phyloP scores from a whole-genome alignment of 2,888 invertebrate species.

The Drosophila anomelani region DNA sequence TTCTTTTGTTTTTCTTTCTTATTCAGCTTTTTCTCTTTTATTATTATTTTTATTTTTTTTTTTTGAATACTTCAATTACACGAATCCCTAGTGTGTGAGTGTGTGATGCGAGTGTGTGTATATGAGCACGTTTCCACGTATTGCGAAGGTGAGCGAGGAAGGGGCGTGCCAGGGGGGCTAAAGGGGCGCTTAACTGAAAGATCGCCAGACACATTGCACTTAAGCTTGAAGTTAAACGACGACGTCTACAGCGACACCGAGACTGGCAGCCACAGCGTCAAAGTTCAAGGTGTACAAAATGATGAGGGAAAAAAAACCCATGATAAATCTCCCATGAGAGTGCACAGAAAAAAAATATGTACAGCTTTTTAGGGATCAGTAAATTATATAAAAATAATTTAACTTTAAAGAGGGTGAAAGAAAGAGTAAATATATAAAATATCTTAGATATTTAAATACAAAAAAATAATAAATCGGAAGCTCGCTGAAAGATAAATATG shows the following conservation, averaged over 20 bases:
- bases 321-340: slow-evolving; percentile 57
- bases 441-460: no score
- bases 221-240: slow-evolving; percentile 25
- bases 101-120: slow-evolving; percentile 9
- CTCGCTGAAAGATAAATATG: background rate
- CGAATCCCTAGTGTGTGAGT: slow-evolving; percentile 1
- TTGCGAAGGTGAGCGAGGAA: slow-evolving; percentile 19
- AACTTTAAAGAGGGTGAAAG: no score
- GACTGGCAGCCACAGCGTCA: slow-evolving; percentile 59
- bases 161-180: slow-evolving; percentile 26
- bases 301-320: slow-evolving; percentile 24
- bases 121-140: slow-evolving; percentile 42
- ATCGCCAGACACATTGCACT: slow-evolving; percentile 43
- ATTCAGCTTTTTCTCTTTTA: slow-evolving; percentile 3
- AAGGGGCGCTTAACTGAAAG: slow-evolving; percentile 18
- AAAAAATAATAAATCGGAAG: no score
- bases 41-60: background rate
- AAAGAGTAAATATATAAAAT: no score
- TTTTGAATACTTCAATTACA: slow-evolving; percentile 40
- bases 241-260: slow-evolving; percentile 28
- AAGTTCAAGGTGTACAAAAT: slow-evolving; percentile 70
- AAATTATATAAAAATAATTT: background rate
- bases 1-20: slow-evolving; percentile 21
- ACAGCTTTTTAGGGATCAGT: background rate
- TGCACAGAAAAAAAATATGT: background rate